A percentile compares a stretch with the other conserved stretches of the same genome.
Evolutionary conservation across 2,888 invertebrate species (phyloP).

Genomic region (Augiades crinisus): DNA sequence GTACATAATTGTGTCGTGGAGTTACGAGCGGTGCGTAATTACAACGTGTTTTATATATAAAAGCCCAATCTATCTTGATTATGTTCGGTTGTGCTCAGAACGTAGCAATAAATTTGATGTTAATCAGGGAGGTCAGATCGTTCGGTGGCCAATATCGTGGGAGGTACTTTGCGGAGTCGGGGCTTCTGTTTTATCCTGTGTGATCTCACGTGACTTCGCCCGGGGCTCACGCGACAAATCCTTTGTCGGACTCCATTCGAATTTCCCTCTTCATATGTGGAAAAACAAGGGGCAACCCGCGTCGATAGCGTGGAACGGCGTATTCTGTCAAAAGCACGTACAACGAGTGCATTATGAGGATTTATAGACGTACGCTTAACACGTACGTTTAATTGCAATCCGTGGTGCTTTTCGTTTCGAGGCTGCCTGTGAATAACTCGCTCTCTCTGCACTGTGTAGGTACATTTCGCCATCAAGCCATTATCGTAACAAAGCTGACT

Average conservation of each 20-base stretch:
- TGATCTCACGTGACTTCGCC: constrained; percentile 37
- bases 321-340: constrained; percentile 2
- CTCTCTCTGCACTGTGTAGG: too few species aligned
- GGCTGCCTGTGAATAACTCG: too few species aligned
- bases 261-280: constrained; percentile 7
- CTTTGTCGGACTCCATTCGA: constrained; percentile 36
- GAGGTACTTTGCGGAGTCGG: constrained; percentile 30
- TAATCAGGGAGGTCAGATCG: constrained; percentile 40
- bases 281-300: background rate
- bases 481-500: background rate
- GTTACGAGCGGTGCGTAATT: constrained; percentile 29
- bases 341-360: constrained; percentile 1
- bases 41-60: constrained; percentile 34
- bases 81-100: constrained; percentile 46
- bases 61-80: constrained; percentile 53
- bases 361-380: constrained; percentile 1
- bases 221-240: constrained; percentile 35
- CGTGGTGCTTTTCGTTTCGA: background rate
- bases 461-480: too few species aligned
- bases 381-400: background rate
- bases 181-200: constrained; percentile 35
- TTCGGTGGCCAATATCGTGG: constrained; percentile 38
- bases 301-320: background rate
- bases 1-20: constrained; percentile 32
- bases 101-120: constrained; percentile 53